Evolutionary conservation across 2,888 invertebrate species (phyloP).

Genomic region (Pycnomerus fuliginosus): DNA sequence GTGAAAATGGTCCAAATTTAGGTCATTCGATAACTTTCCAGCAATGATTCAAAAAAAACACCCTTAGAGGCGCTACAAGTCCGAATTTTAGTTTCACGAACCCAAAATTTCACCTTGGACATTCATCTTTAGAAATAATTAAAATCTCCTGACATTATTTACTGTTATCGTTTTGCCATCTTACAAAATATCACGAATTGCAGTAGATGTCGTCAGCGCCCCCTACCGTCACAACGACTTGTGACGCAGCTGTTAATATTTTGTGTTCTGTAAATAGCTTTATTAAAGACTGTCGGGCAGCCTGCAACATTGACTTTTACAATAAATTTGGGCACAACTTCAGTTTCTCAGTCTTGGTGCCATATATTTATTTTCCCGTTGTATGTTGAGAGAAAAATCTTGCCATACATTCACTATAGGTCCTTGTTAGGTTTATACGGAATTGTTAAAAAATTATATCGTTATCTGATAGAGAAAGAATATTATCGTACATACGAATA

Average conservation of each 20-base stretch:
- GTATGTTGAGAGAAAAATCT: conserved; percentile 26
- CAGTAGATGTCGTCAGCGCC: too few species aligned
- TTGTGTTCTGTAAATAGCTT: conserved; percentile 14
- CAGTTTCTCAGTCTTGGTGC: conserved; percentile 27
- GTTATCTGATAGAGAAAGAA: conserved; percentile 27
- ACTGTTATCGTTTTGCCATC: too few species aligned
- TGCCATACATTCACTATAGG: conserved; percentile 31
- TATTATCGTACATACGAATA: conserved; percentile 33
- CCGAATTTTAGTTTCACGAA: too few species aligned
- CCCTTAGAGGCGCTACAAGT: too few species aligned
- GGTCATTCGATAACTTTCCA: too few species aligned
- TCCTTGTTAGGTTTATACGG: conserved; percentile 25
- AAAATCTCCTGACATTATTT: too few species aligned
- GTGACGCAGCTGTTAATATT: conserved; percentile 10
- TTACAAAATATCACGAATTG: too few species aligned
- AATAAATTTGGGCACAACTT: conserved; percentile 15
- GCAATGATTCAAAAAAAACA: too few species aligned
- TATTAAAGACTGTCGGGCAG: conserved; percentile 23
- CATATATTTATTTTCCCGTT: conserved; percentile 34
- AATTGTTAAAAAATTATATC: conserved; percentile 27
- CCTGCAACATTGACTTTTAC: conserved; percentile 6
- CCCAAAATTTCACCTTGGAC: too few species aligned
- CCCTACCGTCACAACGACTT: too few species aligned
- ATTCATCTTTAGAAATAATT: too few species aligned
- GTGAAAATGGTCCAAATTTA: too few species aligned